Conservation (phyloP, 2,888 invertebrate genomes). For the Trachelus tabidus region DNA sequence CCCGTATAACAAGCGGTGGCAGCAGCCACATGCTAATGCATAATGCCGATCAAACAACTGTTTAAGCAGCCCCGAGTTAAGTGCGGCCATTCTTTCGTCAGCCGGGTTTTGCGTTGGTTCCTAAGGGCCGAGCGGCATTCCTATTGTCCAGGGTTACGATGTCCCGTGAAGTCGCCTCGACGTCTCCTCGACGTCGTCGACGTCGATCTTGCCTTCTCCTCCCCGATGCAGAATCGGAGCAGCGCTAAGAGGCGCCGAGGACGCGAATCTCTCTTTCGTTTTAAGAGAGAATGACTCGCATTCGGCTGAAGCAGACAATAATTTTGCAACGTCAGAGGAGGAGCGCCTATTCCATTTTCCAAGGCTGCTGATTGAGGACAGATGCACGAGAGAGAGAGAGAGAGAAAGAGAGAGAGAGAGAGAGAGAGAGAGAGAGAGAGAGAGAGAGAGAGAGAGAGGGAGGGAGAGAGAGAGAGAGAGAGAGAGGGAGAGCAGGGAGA, state of each 20-base stretch:
- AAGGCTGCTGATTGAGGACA: conserved; percentile 64
- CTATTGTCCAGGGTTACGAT: background rate
- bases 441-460: conserved; percentile 7
- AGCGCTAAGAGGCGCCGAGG: background rate
- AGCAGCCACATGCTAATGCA: conserved; percentile 64
- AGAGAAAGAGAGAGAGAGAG: conserved; percentile 2
- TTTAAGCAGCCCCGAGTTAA: conserved; percentile 64
- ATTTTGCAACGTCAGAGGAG: conserved; percentile 36
- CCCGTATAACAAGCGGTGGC: conserved; percentile 59
- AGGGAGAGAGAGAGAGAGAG: background rate
- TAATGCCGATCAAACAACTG: conserved; percentile 65
- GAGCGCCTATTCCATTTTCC: conserved; percentile 58
- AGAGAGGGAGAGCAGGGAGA: conserved; percentile 34
- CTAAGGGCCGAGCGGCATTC: background rate
- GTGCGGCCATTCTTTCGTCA: conserved; percentile 52
- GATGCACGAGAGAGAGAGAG: conserved; percentile 54
- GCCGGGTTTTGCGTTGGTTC: background rate
- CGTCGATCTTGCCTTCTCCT: background rate
- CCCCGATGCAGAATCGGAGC: background rate
- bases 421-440: conserved; percentile 29
- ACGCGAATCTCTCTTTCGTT: conserved; percentile 9
- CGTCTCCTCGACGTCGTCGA: background rate
- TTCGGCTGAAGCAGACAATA: conserved; percentile 40
- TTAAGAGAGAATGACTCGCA: conserved; percentile 10
- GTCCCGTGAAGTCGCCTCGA: background rate